Evolutionary conservation across 2,888 invertebrate species (phyloP).

Genomic region (Amblyteles armatorius): DNA sequence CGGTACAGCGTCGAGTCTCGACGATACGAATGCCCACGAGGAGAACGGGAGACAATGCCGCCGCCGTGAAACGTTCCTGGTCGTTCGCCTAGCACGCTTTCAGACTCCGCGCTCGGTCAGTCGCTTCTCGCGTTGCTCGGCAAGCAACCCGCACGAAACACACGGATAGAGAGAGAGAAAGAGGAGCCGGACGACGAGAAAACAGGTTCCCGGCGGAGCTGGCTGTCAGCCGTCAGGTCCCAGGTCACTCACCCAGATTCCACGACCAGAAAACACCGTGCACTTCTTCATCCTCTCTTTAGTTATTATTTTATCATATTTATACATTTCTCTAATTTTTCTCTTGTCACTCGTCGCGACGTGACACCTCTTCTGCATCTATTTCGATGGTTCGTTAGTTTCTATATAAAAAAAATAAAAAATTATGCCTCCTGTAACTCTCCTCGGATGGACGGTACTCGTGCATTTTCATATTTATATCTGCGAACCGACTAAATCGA

Average conservation of each 20-base stretch:
- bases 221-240: conserved; percentile 75
- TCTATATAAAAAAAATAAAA: no score
- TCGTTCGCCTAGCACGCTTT: conserved; percentile 38
- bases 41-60: conserved; percentile 45
- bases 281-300: conserved; percentile 8
- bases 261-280: conserved; percentile 78
- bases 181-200: conserved; percentile 72
- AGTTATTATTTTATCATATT: conserved; percentile 5
- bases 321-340: not conserved
- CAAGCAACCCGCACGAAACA: conserved; percentile 38
- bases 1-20: conserved; percentile 2
- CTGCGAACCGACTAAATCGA: no score
- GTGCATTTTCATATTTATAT: no score
- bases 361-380: not conserved
- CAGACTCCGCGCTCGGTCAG: conserved; percentile 50
- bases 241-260: conserved; percentile 83
- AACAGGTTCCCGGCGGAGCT: conserved; percentile 80
- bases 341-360: conserved; percentile 5
- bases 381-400: not conserved
- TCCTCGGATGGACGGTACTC: no score
- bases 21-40: conserved; percentile 28
- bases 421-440: no score
- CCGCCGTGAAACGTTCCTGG: conserved; percentile 1
- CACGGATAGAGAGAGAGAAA: conserved; percentile 57
- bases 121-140: conserved; percentile 24